These are phyloP conservation scores for Nibea coibor DNA, from an alignment of 2,113 vertebrate genomes.

Conservation along the genomic window DNA sequence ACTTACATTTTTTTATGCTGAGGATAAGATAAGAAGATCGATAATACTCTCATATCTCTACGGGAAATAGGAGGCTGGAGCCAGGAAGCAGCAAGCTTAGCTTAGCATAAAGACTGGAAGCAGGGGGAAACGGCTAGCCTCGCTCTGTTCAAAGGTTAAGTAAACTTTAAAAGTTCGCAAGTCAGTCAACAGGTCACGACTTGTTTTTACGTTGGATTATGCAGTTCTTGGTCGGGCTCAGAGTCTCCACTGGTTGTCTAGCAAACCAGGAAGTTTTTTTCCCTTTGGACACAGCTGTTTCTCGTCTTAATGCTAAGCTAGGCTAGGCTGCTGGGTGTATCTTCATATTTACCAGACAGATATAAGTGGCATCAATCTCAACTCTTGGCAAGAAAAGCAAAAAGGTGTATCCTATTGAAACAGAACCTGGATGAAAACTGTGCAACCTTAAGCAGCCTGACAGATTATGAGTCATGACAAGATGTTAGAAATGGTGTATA, in stretches of 20 bases:
- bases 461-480: too few species aligned
- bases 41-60: neutral
- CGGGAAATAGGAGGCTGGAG: neutral
- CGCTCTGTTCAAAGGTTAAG: neutral
- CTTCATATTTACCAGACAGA: neutral
- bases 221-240: neutral
- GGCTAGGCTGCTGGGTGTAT: neutral
- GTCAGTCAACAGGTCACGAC: neutral
- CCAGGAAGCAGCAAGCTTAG: neutral
- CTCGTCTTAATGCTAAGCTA: too few species aligned
- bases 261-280: neutral
- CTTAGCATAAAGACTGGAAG: constrained; percentile 17
- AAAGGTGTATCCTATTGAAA: too few species aligned
- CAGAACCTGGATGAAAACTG: too few species aligned
- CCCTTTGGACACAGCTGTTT: too few species aligned
- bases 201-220: neutral
- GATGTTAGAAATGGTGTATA: neutral
- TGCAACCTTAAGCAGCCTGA: too few species aligned
- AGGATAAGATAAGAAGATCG: neutral
- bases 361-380: neutral
- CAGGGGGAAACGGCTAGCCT: neutral
- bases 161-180: neutral
- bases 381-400: neutral
- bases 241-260: neutral
- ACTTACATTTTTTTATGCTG: neutral